Conservation (phyloP, 2,797 vertebrate species). For the Natrix natrix region DNA sequence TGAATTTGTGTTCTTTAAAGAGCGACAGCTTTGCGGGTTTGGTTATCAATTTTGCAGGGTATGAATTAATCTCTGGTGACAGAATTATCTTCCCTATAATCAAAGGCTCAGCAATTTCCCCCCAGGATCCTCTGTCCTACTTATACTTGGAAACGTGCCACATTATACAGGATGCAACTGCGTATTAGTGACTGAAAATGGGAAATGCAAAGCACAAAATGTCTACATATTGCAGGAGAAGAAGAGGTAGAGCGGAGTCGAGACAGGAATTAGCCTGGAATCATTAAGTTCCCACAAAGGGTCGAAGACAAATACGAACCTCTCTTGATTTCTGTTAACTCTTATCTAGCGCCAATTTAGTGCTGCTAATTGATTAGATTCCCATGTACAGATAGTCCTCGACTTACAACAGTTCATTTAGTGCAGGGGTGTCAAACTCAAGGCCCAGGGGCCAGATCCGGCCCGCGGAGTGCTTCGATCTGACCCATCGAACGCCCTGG, state of each 20-base stretch:
- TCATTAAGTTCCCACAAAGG: neutral
- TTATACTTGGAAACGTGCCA: slow-evolving; percentile 64
- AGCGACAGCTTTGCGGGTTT: slow-evolving; percentile 44
- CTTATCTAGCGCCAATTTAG: neutral
- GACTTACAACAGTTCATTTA: neutral
- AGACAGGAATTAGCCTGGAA: neutral
- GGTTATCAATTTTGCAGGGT: slow-evolving; percentile 58
- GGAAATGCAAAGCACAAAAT: slow-evolving; percentile 55
- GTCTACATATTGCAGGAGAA: neutral
- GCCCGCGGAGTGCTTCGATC: no score
- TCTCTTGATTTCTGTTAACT: neutral
- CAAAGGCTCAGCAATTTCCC: slow-evolving; percentile 61
- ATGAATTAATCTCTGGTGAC: slow-evolving; percentile 70
- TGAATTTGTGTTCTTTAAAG: slow-evolving; percentile 26
- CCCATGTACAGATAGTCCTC: neutral
- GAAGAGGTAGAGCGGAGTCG: neutral
- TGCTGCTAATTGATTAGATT: neutral
- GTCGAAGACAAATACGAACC: neutral
- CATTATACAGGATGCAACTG: slow-evolving; percentile 65
- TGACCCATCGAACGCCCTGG: no score
- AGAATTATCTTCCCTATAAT: slow-evolving; percentile 68
- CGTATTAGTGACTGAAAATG: slow-evolving; percentile 57
- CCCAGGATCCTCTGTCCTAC: slow-evolving; percentile 67
- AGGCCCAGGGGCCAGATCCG: no score
- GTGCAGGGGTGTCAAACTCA: no score